Evolutionary conservation across 2,888 invertebrate species (phyloP).

Genomic region (Rosalia funebris): DNA sequence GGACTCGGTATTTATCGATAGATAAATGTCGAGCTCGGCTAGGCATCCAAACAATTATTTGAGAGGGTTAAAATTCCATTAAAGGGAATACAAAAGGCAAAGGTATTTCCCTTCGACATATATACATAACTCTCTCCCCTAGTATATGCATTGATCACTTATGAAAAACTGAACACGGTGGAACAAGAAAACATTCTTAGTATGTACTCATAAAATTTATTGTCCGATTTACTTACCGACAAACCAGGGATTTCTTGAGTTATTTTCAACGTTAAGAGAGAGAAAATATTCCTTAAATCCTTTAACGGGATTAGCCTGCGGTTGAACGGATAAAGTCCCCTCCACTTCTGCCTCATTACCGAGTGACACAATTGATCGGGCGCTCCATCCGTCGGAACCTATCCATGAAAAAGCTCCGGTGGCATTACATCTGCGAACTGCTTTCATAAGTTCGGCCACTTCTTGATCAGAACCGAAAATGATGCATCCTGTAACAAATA

Average conservation of each 20-base stretch:
- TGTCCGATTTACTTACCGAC: slow-evolving; percentile 80
- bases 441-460: slow-evolving; percentile 94
- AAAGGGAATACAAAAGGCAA: too few species aligned
- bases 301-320: slow-evolving; percentile 87
- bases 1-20: too few species aligned
- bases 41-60: too few species aligned
- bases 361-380: slow-evolving; percentile 84
- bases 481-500: slow-evolving; percentile 81
- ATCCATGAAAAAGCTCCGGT: slow-evolving; percentile 95
- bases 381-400: slow-evolving; percentile 97
- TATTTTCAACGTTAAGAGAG: slow-evolving; percentile 83
- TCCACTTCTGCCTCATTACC: slow-evolving; percentile 91
- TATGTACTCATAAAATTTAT: too few species aligned
- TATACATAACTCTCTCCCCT: too few species aligned
- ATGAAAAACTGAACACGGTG: too few species aligned
- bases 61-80: too few species aligned
- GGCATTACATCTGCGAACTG: slow-evolving; percentile 86
- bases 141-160: too few species aligned
- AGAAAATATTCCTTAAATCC: slow-evolving; percentile 92
- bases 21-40: too few species aligned
- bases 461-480: slow-evolving; percentile 97
- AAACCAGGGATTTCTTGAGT: slow-evolving; percentile 95
- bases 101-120: too few species aligned
- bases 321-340: slow-evolving; percentile 95
- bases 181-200: too few species aligned